Evolutionary conservation across 35 echinoderm and acorn worm species (phyloP), one percentile per base, ranked within the genome.

Genomic region (Apostichopus parvimensis): DNA sequence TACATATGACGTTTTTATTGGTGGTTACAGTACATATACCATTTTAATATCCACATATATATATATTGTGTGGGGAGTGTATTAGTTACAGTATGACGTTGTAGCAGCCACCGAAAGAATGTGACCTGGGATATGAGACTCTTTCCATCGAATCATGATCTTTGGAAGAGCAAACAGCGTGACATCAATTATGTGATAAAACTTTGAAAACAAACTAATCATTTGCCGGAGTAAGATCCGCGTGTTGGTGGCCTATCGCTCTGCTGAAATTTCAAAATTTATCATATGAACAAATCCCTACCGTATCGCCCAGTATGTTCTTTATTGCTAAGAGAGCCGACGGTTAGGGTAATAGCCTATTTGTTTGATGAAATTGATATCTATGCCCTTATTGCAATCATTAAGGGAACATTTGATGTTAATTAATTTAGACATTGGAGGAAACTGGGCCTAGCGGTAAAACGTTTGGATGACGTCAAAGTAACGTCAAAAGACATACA

Each of bases 171-270:
- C 45, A 9, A 82, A 82, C 79, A 82, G 79, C 79, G 24, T 82
- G 79, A 82, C 45, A 54, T 82, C 79, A 82, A 82, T 82, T 82
- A 82, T 55, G 34, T 82, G 7, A 82, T 82, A 82, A 82, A 82
- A 82, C 34, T 54, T 82, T 25, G 55, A 82, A 82, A 82, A 82
- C 79, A 82, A 82, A 82, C 79, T 45, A 82, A 82, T 45, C 11
- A 68, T 68, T 68, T 68, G 64, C 0, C 64, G 11, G 64, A 14
- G 18, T 68, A 68, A 14, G 11, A 68, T 68, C 11, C 64, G 34
- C 53, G 54, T 80, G 79, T 82, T 82, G 79, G 79, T 82, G 79
- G 79, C 79, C 79, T 54, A 53, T 45, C 17, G 25, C 79, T 17
- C 17, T 82, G 18, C 1, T n/a, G 11, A 82, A 45, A 45, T 6